Percentiles rank a stretch among this genome's conserved stretches.
Conservation (phyloP, 2,888 invertebrate species). For the Eupithecia insigniata region DNA sequence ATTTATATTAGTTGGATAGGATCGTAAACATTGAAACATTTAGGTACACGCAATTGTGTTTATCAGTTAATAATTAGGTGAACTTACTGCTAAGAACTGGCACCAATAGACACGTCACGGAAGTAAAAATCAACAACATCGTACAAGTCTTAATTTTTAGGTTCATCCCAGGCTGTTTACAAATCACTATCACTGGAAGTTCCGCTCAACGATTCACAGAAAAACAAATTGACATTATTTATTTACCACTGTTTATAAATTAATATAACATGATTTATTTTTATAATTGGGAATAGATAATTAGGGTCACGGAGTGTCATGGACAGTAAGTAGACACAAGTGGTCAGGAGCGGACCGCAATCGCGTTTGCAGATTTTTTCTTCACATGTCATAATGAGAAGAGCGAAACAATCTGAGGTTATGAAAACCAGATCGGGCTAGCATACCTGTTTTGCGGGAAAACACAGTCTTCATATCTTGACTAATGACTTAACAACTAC, state of each 20-base stretch:
- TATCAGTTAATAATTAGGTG: neutral
- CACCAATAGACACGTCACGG: constrained; percentile 46
- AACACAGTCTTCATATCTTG: constrained; percentile 44
- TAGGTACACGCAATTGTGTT: neutral
- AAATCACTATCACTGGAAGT: constrained; percentile 4
- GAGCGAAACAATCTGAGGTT: constrained; percentile 39
- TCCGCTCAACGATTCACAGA: constrained; percentile 11
- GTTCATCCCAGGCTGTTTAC: constrained; percentile 39
- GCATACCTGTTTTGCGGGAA: constrained; percentile 55
- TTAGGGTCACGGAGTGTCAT: neutral
- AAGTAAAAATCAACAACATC: constrained; percentile 48
- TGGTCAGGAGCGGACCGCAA: neutral
- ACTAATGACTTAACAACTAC: constrained; percentile 17
- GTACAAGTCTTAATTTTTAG: constrained; percentile 22
- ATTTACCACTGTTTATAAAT: constrained; percentile 5
- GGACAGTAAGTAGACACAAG: constrained; percentile 13
- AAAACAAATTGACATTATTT: constrained; percentile 22
- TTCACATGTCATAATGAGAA: constrained; percentile 31
- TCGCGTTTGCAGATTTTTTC: constrained; percentile 23
- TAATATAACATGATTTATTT: constrained; percentile 8
- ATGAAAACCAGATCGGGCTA: constrained; percentile 50
- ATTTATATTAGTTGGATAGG: no score
- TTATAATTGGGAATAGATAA: neutral
- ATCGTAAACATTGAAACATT: neutral
- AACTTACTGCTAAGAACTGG: constrained; percentile 56